Evolutionary conservation across 2,888 invertebrate genomes (phyloP).

Genomic region (Bombyx huttoni): DNA sequence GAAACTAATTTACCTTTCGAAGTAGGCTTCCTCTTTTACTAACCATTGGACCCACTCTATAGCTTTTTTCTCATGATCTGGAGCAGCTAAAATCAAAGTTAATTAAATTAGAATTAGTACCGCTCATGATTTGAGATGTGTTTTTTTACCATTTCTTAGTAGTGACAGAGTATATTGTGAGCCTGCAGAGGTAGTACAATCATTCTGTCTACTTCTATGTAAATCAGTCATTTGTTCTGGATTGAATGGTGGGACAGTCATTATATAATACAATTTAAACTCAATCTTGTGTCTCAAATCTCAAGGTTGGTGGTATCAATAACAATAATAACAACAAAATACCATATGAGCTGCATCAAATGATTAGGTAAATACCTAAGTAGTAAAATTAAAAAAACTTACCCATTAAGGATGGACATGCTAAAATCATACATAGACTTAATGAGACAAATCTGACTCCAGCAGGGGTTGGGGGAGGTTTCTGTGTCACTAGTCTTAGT

Average conservation of each 20-base stretch:
- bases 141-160: too few species aligned
- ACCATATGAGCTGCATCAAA: not conserved
- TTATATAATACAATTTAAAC: not conserved
- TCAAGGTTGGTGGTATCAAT: too few species aligned
- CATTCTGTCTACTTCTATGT: too few species aligned
- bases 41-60: conserved; percentile 96
- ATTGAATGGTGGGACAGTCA: not conserved
- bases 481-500: conserved; percentile 88
- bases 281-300: too few species aligned
- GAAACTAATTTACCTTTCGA: conserved; percentile 74
- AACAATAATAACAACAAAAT: not conserved
- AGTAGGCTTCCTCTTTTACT: conserved; percentile 90
- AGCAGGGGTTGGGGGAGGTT: conserved; percentile 90
- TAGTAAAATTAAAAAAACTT: conserved; percentile 21
- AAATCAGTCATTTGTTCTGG: too few species aligned
- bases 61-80: conserved; percentile 86
- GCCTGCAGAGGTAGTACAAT: too few species aligned
- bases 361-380: conserved; percentile 1
- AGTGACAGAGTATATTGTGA: too few species aligned
- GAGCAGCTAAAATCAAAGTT: conserved; percentile 54
- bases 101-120: not conserved
- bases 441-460: conserved; percentile 94
- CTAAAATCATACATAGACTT: conserved; percentile 93
- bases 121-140: too few species aligned
- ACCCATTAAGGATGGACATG: conserved; percentile 89